phyloP scores from a whole-genome alignment of 2,888 invertebrate genomes.

The Dromius quadrimaculatus region DNA sequence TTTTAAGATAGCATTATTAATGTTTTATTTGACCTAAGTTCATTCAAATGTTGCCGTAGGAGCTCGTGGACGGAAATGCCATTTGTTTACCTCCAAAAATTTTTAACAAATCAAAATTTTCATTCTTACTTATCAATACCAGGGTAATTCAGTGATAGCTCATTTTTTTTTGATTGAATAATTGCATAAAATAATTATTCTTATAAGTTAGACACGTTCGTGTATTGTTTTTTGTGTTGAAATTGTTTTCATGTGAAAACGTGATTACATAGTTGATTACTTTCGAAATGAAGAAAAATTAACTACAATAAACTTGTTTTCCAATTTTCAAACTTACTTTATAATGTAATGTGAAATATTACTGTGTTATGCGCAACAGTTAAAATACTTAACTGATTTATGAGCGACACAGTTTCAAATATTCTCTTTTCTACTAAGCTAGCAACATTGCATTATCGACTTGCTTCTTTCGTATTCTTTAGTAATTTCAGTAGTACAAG shows the following conservation, averaged over 20 bases:
- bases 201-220: neutral
- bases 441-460: too few relatives aligned
- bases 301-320: too few relatives aligned
- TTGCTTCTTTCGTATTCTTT: too few relatives aligned
- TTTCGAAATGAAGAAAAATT: conserved; percentile 4
- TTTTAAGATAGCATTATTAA: conserved; percentile 29
- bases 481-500: too few relatives aligned
- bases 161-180: conserved; percentile 24
- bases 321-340: too few relatives aligned
- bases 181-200: neutral
- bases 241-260: neutral
- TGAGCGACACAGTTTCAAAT: too few relatives aligned
- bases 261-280: conserved; percentile 6
- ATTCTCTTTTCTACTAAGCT: too few relatives aligned
- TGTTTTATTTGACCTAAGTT: conserved; percentile 15
- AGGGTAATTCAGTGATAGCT: neutral
- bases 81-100: conserved; percentile 16
- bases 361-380: too few relatives aligned
- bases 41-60: conserved; percentile 28
- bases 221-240: conserved; percentile 4
- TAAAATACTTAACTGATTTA: too few relatives aligned
- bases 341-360: too few relatives aligned
- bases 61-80: conserved; percentile 14
- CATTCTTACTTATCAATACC: conserved; percentile 5
- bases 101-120: conserved; percentile 13